Percentiles rank a stretch among this genome's conserved stretches.
Evolutionary conservation across 2,113 vertebrate genomes (phyloP).

Genomic region (Galbula dea): DNA sequence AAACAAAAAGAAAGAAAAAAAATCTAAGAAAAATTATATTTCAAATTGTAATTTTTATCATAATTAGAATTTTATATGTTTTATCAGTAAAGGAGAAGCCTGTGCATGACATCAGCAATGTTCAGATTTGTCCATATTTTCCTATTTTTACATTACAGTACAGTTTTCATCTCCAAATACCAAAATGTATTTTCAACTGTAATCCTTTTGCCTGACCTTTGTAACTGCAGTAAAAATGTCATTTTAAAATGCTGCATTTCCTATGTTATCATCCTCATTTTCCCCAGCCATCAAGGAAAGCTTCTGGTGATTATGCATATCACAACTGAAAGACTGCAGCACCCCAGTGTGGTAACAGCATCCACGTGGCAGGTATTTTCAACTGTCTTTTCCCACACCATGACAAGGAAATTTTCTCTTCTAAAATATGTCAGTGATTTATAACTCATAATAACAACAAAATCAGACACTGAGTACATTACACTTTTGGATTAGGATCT

Average conservation of each 20-base stretch:
- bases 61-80: not conserved
- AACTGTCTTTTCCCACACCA: not conserved
- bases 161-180: not conserved
- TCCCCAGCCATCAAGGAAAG: not conserved
- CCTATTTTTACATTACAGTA: not conserved
- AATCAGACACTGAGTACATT: not conserved
- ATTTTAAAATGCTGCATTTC: not conserved
- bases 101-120: not conserved
- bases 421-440: not conserved
- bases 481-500: not conserved
- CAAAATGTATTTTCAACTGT: not conserved
- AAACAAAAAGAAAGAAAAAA: not conserved
- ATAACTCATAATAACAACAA: not conserved
- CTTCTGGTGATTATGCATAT: not conserved
- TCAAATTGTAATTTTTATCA: not conserved
- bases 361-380: not conserved
- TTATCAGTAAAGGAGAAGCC: not conserved
- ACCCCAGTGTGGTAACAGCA: constrained; percentile 50
- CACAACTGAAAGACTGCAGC: constrained; percentile 32
- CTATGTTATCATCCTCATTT: not conserved
- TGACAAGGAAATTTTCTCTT: not conserved
- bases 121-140: not conserved
- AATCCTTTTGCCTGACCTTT: not conserved
- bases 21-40: not conserved
- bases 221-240: not conserved